Base-by-base conservation (phyloP, 1,140 invertebrate genomes). In the Tetraneura akinire region DNA sequence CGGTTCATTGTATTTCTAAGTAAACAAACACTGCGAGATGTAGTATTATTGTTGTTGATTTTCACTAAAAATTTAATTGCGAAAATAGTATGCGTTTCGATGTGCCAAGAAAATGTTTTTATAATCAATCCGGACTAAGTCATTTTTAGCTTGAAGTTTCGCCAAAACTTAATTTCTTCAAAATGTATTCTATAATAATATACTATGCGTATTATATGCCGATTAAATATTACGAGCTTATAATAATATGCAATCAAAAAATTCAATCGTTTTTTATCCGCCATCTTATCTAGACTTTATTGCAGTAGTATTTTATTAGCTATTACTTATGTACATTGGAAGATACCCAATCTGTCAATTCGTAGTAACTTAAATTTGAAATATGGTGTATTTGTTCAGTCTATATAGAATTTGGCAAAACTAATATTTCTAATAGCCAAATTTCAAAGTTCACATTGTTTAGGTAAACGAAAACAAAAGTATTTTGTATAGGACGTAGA, bases 101-200 rank as follows among this genome's bases (percentile, higher is more conserved):
- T 42, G 71, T 76, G 71, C 71, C 71, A 76, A 76, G 71, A 76
- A 76, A 57, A 76, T 76, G 71, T 76, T 76, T 29, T 76, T 76
- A 76, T 76, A 76, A 76, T 76, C 71, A 76, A 76, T 76, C 51
- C 71, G 51, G 49, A 55, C 51, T 73, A 73, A 73, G 70, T 76
- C 71, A 76, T 55, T 76, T 76, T 76, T 76, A 76, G 71, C 71
- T 57, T 76, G 71, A 76, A 18, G 32, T 76, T 76, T 55, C 49
- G 71, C 71, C 71, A 76, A 57, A 47, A 47, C n/a, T 55, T 23
- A 42, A 57, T 53, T 76, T 76, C 37, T 76, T 76, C 32, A 55
- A 55, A 76, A 55, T 21, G 23, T 21, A 55, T 76, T 10, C 51
- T 74, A 32, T 11, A 55, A 26, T 23, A 29, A 13, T 29, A 29